Evolutionary conservation across 92 coral and sea anemone species (phyloP).

Genomic region (Phenganax marumi): DNA sequence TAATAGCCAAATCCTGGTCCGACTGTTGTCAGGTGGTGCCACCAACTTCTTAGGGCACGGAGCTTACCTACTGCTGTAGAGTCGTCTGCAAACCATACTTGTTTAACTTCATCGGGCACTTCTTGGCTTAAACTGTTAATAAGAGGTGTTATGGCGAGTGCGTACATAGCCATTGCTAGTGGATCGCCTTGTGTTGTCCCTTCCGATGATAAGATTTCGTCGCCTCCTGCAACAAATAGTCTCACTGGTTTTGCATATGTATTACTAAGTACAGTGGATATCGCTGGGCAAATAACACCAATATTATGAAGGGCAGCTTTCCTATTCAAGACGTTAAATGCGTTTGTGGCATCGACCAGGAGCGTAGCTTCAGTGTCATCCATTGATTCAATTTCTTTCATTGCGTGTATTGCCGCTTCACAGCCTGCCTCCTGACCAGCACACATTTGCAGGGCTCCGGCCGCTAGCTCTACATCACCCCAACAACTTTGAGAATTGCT

Average conservation of each 20-base stretch:
- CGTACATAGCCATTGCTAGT: conserved; percentile 25
- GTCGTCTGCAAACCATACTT: conserved; percentile 17
- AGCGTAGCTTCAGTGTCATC: conserved; percentile 31
- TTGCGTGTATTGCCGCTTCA: conserved; percentile 46
- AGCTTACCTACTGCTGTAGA: conserved; percentile 17
- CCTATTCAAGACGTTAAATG: not conserved
- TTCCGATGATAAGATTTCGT: not conserved
- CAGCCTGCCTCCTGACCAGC: conserved; percentile 41
- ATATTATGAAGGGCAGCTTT: conserved; percentile 21
- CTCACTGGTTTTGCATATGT: conserved; percentile 12
- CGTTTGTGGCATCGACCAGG: conserved; percentile 42
- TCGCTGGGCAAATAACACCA: conserved; percentile 1
- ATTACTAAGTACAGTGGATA: conserved; percentile 4
- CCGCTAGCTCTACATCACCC: conserved; percentile 9
- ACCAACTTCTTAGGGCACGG: conserved; percentile 5
- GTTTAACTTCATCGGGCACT: not conserved
- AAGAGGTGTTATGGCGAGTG: conserved; percentile 21
- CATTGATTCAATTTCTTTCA: conserved; percentile 24
- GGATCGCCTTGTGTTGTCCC: not conserved
- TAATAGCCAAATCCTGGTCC: conserved; percentile 22
- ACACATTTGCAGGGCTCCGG: conserved; percentile 5
- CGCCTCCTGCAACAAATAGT: conserved; percentile 10
- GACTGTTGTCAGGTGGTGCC: not conserved
- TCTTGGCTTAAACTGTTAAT: conserved; percentile 14
- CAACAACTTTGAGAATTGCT: conserved; percentile 12